Evolutionary conservation across 2,797 vertebrate species (phyloP), one percentile per base, ranked within the genome.

Genomic region (Perdix hodgsoniae): DNA sequence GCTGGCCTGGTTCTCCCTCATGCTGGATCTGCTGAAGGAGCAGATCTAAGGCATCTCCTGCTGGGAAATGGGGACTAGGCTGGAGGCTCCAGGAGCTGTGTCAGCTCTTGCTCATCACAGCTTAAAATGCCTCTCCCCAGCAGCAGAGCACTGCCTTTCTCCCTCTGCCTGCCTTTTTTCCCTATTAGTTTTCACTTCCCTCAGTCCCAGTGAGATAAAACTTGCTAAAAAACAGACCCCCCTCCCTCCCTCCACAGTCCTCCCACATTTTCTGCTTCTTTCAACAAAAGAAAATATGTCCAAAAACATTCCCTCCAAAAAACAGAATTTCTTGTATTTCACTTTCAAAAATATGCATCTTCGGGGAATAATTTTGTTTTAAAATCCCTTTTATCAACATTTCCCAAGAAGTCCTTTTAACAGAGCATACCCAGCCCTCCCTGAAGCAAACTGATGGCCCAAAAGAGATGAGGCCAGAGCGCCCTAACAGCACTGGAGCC

Each of bases 161-260:
- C 35, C 19, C n/a, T 69, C 63, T 44, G 67, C 35, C 45, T 23
- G 87, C 40, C 49, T 50, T 91, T 87, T 91, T 56, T 39, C 39
- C 26, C 9, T 31, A 44, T 76, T 42, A 21, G 23, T 75, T 91
- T 89, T 70, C 35, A 4, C 66, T 83, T 90, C 59, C 24, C 18
- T 92, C 60, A 60, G 56, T 69, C 83, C 87, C 67, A 74, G 37
- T 31, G 74, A 82, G 90, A 95, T 83, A 89, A 96, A 94, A 88
- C 86, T 89, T 92, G 86, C 60, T 84, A 77, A 69, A 89, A 94
- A 94, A 91, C 83, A 90, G 75, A 93, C 80, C 12, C 6, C 40
- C 29, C n/a, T n/a, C 79, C 7, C 4, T 66, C 83, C 21, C 3
- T 60, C 75, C 45, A 80, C 16, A 42, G 31, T 33, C 61, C 85